A percentile compares a stretch with the other conserved stretches of the same genome.
These are phyloP conservation scores for Oreochromis aureus DNA, from an alignment of 2,113 vertebrate species.

Conservation along the genomic window DNA sequence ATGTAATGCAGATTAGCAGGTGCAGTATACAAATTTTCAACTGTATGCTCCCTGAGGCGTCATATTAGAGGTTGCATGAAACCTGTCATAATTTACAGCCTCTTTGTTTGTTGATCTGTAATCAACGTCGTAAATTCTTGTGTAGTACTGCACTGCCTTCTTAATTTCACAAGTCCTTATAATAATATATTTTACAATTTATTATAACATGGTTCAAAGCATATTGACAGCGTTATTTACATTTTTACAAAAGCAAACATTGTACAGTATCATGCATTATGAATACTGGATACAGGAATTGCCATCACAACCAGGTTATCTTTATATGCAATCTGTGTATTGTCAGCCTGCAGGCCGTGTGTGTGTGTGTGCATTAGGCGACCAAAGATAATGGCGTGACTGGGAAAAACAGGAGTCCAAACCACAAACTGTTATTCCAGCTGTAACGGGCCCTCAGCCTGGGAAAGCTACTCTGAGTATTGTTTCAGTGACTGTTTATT, in stretches of 20 bases:
- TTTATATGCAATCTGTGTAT: not conserved
- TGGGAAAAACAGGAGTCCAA: conserved; percentile 62
- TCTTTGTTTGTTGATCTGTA: not conserved
- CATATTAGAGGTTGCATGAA: not conserved
- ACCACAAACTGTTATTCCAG: conserved; percentile 75
- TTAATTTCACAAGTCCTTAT: not conserved
- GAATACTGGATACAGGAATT: not conserved
- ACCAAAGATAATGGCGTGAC: conserved; percentile 37
- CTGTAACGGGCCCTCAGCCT: conserved; percentile 58
- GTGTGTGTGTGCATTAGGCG: conserved; percentile 1
- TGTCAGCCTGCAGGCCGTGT: conserved; percentile 3
- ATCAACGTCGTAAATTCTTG: not conserved
- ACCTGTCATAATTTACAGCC: not conserved
- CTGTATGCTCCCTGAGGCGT: not conserved
- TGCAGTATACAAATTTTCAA: not conserved
- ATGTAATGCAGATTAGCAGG: not conserved
- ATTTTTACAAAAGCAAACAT: not conserved
- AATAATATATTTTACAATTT: not conserved
- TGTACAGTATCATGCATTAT: not conserved
- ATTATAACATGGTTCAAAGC: not conserved
- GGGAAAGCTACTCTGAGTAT: conserved; percentile 62
- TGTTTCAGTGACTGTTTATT: conserved; percentile 44
- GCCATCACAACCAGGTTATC: not conserved
- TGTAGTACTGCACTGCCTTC: not conserved
- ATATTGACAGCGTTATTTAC: not conserved